Percentiles rank a stretch among this genome's conserved stretches.
Evolutionary conservation across 2,113 vertebrate genomes (phyloP).

Genomic region (Cavia porcellus): DNA sequence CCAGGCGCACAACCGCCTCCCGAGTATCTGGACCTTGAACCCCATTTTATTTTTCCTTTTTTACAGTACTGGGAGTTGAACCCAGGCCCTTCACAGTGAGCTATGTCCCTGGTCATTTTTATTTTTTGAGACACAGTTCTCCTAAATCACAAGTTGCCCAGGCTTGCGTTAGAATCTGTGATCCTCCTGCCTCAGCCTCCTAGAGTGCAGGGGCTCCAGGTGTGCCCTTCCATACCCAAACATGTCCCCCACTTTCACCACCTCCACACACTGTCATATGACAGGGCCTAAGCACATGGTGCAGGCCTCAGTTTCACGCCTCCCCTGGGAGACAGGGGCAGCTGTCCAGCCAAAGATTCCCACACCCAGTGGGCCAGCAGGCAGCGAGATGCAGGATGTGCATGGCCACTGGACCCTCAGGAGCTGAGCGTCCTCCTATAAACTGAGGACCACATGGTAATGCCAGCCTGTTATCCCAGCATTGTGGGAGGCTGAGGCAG

Average conservation of each 20-base stretch:
- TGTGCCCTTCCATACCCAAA: neutral
- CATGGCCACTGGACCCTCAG: neutral
- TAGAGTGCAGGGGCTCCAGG: neutral
- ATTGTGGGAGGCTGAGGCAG: neutral
- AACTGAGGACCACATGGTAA: neutral
- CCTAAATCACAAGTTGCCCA: neutral
- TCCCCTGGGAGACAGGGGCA: neutral
- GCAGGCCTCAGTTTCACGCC: neutral
- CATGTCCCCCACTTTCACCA: neutral
- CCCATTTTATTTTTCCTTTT: neutral
- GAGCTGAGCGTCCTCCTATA: neutral
- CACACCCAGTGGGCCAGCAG: neutral
- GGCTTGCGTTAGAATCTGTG: neutral
- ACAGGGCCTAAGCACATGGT: neutral
- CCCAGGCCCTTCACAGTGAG: neutral
- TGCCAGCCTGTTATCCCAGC: fast-evolving
- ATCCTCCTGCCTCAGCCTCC: neutral
- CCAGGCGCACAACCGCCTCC: neutral
- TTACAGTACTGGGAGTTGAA: neutral
- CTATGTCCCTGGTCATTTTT: neutral
- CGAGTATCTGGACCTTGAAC: neutral
- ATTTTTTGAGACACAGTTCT: neutral
- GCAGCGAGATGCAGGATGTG: neutral
- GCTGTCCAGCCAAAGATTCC: neutral
- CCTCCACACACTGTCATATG: neutral